Percentiles rank a stretch among this genome's conserved stretches.
These are phyloP conservation scores for Isurus oxyrinchus DNA, from an alignment of 2,113 vertebrate species.

Conservation along the genomic window DNA sequence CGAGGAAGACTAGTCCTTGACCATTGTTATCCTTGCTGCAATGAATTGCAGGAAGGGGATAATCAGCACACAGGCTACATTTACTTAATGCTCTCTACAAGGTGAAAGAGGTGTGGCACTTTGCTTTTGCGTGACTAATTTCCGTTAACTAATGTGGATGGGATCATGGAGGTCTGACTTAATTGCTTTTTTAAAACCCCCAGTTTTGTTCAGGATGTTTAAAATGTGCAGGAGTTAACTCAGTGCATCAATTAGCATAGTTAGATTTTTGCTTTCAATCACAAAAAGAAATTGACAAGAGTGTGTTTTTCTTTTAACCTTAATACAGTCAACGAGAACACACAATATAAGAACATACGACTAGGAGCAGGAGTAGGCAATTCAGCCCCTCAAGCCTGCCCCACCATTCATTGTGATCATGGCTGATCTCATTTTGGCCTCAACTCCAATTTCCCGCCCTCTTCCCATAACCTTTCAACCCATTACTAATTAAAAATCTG, in stretches of 20 bases:
- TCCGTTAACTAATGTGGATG: neutral
- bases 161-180: neutral
- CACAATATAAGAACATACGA: neutral
- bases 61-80: constrained; percentile 23
- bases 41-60: neutral
- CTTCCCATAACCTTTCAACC: no score
- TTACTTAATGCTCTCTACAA: neutral
- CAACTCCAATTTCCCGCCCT: no score
- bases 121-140: neutral
- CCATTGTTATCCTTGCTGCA: constrained; percentile 7
- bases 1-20: neutral
- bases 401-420: no score
- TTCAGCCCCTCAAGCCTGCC: no score
- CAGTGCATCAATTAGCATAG: neutral
- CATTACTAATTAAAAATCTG: no score
- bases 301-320: neutral
- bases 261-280: neutral
- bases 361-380: no score
- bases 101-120: neutral
- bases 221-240: neutral
- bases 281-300: neutral
- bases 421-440: no score
- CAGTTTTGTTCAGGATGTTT: neutral
- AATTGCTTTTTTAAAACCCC: neutral
- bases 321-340: neutral